These are phyloP conservation scores for Perodicticus potto DNA, from an alignment of 2,797 vertebrate genomes.

Conservation along the genomic window DNA sequence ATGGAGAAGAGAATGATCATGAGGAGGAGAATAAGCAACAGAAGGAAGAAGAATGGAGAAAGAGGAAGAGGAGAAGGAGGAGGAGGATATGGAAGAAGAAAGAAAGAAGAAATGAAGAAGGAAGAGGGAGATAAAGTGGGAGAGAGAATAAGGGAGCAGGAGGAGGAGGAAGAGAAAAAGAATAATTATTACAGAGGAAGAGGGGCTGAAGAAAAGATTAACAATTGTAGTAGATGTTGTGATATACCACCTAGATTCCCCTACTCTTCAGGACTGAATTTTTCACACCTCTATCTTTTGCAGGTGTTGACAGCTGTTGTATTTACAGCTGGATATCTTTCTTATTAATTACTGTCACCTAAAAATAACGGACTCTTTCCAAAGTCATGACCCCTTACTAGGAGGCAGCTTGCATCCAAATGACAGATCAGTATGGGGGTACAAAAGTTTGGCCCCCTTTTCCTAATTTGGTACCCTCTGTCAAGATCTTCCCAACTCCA, in stretches of 20 bases:
- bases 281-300: not conserved
- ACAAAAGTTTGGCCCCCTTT: not conserved
- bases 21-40: not conserved
- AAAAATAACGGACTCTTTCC: not conserved
- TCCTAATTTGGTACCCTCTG: not conserved
- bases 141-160: not conserved
- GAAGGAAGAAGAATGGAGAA: not conserved
- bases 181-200: not conserved
- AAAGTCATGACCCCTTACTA: not conserved
- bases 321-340: not conserved
- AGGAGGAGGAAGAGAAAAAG: not conserved
- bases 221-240: not conserved
- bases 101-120: not conserved
- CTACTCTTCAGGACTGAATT: not conserved
- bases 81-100: too few species aligned
- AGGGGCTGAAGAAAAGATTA: not conserved
- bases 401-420: not conserved
- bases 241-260: not conserved
- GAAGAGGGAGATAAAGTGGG: not conserved
- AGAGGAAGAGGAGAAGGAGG: not conserved
- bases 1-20: not conserved
- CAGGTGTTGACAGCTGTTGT: not conserved
- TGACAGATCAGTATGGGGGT: not conserved
- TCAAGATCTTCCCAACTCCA: not conserved
- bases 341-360: not conserved